phyloP scores from a whole-genome alignment of 2,113 vertebrate species.

The Taurulus bubalis region DNA sequence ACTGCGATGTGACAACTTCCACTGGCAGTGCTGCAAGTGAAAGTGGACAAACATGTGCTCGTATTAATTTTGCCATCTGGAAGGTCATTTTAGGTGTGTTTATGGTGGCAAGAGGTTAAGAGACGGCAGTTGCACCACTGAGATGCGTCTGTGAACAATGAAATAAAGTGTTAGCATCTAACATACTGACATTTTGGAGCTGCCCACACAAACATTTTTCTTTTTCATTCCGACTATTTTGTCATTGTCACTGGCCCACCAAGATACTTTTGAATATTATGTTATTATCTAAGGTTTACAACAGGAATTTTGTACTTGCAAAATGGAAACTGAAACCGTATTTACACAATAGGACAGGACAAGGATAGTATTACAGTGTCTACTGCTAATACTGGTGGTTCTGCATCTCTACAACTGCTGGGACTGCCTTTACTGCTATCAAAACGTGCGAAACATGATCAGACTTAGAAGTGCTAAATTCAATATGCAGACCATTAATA shows the following conservation, averaged over 20 bases:
- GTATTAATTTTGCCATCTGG: constrained; percentile 68
- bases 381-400: background rate
- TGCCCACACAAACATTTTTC: constrained; percentile 41
- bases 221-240: background rate
- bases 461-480: too few species aligned
- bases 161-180: constrained; percentile 34
- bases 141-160: constrained; percentile 9
- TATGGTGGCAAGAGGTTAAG: constrained; percentile 47
- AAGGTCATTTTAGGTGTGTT: constrained; percentile 57
- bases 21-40: constrained; percentile 40
- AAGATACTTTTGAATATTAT: background rate
- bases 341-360: background rate
- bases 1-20: constrained; percentile 21
- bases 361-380: background rate
- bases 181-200: constrained; percentile 24
- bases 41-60: constrained; percentile 47
- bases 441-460: background rate
- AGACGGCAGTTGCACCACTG: constrained; percentile 19
- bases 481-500: too few species aligned
- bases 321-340: constrained; percentile 18
- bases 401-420: background rate
- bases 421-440: background rate
- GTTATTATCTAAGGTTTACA: constrained; percentile 16
- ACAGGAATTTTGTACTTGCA: constrained; percentile 17
- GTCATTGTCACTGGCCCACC: constrained; percentile 8